Percentiles rank a stretch among this genome's conserved stretches.
phyloP scores from a whole-genome alignment of 2,797 vertebrate genomes.

The Zenarchopterus dispar region DNA sequence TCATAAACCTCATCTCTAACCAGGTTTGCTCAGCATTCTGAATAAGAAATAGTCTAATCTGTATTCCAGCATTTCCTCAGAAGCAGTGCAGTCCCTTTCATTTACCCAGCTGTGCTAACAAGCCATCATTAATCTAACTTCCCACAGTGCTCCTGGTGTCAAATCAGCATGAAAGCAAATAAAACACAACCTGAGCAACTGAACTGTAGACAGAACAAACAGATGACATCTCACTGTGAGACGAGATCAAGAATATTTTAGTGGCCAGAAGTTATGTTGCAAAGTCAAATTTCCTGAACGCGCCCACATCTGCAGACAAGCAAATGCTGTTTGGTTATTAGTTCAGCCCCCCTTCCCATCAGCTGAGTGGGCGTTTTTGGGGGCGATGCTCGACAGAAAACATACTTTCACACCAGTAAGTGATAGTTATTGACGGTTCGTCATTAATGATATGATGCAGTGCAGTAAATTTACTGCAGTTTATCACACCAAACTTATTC shows the following conservation, averaged over 20 bases:
- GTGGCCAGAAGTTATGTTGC: not conserved
- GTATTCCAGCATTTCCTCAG: not conserved
- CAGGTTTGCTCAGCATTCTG: not conserved
- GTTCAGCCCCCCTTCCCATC: not conserved
- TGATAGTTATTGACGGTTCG: not conserved
- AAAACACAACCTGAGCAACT: conserved; percentile 10
- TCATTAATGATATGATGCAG: not conserved
- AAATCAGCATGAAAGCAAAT: conserved; percentile 13
- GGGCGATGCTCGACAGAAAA: not conserved
- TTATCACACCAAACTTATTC: not conserved
- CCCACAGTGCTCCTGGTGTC: conserved; percentile 12
- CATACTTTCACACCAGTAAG: not conserved
- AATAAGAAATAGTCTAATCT: not conserved
- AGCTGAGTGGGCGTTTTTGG: not conserved
- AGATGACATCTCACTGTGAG: not conserved
- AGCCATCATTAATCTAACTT: conserved; percentile 20
- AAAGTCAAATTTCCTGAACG: not conserved
- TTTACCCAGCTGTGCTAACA: conserved; percentile 27
- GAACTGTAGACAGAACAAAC: conserved; percentile 1
- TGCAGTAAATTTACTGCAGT: not conserved
- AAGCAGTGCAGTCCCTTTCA: not conserved
- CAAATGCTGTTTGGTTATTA: not conserved
- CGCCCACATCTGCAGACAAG: not conserved
- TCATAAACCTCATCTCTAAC: not conserved
- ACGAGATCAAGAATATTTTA: not conserved